Conservation (phyloP, 2,888 invertebrate genomes). For the Brachyopa scutellaris region DNA sequence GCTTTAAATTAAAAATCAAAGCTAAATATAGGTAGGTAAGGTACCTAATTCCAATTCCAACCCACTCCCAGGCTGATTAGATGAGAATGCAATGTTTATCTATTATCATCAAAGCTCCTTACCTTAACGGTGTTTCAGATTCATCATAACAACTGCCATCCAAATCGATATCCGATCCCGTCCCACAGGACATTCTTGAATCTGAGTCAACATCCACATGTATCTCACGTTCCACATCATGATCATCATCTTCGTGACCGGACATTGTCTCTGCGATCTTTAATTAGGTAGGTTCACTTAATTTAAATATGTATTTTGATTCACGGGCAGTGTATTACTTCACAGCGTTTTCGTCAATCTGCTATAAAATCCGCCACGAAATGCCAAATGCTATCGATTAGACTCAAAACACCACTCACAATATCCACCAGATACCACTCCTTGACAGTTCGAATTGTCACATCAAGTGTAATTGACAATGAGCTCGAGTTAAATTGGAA, state of each 20-base stretch:
- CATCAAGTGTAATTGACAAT: constrained; percentile 64
- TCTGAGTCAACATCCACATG: constrained; percentile 82
- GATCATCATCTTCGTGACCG: constrained; percentile 80
- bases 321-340: not conserved
- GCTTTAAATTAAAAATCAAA: no score
- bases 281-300: constrained; percentile 1
- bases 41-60: no score
- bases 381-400: constrained; percentile 51
- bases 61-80: no score
- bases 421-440: constrained; percentile 56
- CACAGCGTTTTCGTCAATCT: constrained; percentile 36
- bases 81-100: no score
- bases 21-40: no score
- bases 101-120: no score
- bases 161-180: constrained; percentile 81
- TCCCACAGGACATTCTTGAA: constrained; percentile 81
- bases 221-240: constrained; percentile 81
- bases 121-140: constrained; percentile 81
- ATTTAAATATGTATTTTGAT: constrained; percentile 4
- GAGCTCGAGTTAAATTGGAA: constrained; percentile 65
- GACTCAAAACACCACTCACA: constrained; percentile 47
- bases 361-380: constrained; percentile 48
- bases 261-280: constrained; percentile 77
- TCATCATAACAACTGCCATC: constrained; percentile 82
- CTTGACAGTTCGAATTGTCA: constrained; percentile 68